Conservation (phyloP, 1,140 invertebrate genomes). For the Meloidogyne floridensis region DNA sequence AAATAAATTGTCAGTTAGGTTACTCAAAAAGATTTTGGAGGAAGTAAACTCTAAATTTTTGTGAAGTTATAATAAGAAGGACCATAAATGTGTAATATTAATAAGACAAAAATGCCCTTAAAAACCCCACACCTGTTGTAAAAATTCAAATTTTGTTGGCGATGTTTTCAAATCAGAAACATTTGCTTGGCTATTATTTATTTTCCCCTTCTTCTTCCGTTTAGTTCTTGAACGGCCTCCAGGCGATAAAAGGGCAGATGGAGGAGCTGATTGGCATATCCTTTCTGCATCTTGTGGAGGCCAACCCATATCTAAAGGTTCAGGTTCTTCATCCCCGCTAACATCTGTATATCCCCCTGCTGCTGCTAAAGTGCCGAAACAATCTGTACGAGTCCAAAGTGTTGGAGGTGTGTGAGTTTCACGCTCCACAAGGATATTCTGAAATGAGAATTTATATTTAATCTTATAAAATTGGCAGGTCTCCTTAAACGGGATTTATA, state of each 20-base stretch:
- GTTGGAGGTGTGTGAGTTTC: conserved; percentile 62
- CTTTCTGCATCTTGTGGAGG: conserved; percentile 49
- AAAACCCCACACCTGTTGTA: neutral
- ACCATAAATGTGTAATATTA: too few species aligned
- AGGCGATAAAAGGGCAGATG: conserved; percentile 49
- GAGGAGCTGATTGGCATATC: conserved; percentile 59
- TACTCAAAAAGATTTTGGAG: too few species aligned
- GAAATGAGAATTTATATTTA: neutral
- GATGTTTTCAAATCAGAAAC: neutral
- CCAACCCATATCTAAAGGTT: conserved; percentile 40
- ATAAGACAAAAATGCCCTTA: too few species aligned
- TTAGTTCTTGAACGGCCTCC: conserved; percentile 9
- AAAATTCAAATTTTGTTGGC: conserved; percentile 5
- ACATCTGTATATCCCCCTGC: conserved; percentile 11
- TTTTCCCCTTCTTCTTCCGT: conserved; percentile 12
- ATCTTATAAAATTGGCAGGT: too few species aligned
- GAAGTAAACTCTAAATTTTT: too few species aligned
- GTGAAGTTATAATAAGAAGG: too few species aligned
- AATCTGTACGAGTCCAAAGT: conserved; percentile 47
- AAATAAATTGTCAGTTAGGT: too few species aligned
- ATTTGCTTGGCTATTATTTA: conserved; percentile 1
- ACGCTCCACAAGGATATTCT: conserved; percentile 63
- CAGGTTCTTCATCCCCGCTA: conserved; percentile 33
- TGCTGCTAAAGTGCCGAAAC: neutral
- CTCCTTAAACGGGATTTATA: too few species aligned